Conservation (phyloP, 2,797 vertebrate genomes). For the Gephyroberyx darwinii region DNA sequence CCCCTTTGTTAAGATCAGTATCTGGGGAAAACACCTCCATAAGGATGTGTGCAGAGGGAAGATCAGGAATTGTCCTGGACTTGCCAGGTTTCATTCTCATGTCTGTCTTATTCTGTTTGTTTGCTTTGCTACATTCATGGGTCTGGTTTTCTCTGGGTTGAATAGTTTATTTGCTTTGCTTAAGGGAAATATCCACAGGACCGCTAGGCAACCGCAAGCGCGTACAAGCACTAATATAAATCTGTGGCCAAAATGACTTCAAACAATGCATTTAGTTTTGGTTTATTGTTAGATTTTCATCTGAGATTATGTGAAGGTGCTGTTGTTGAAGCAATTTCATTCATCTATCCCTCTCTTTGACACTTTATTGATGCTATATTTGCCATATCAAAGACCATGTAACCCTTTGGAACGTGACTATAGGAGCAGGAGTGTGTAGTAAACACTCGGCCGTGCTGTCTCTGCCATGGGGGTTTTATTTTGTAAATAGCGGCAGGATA, state of each 20-base stretch:
- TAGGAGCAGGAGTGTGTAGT: not conserved
- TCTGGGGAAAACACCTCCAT: slow-evolving; percentile 23
- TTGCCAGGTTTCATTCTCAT: slow-evolving; percentile 42
- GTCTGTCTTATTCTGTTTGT: slow-evolving; percentile 21
- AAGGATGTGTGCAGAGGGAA: slow-evolving; percentile 23
- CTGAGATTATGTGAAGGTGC: slow-evolving; percentile 9
- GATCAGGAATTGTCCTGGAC: not conserved
- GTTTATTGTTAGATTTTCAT: slow-evolving; percentile 19
- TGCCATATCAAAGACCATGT: slow-evolving; percentile 35
- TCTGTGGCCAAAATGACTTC: slow-evolving; percentile 48
- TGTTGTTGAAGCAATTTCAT: slow-evolving; percentile 12
- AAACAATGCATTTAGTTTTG: slow-evolving; percentile 10
- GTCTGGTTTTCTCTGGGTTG: slow-evolving; percentile 19
- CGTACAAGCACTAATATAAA: slow-evolving; percentile 22
- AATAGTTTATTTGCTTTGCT: slow-evolving; percentile 19
- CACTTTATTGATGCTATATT: slow-evolving; percentile 58
- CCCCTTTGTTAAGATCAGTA: slow-evolving; percentile 31
- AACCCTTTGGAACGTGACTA: slow-evolving; percentile 1
- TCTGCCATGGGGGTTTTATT: not conserved
- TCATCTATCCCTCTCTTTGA: slow-evolving; percentile 23
- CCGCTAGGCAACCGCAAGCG: slow-evolving; percentile 24
- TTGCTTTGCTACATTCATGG: slow-evolving; percentile 6
- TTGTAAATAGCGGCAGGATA: slow-evolving; percentile 15
- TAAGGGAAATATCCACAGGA: slow-evolving; percentile 18
- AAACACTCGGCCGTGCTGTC: not conserved